Base-by-base conservation (phyloP, 2,797 vertebrate genomes). In the Mormyrops boulengeri region DNA sequence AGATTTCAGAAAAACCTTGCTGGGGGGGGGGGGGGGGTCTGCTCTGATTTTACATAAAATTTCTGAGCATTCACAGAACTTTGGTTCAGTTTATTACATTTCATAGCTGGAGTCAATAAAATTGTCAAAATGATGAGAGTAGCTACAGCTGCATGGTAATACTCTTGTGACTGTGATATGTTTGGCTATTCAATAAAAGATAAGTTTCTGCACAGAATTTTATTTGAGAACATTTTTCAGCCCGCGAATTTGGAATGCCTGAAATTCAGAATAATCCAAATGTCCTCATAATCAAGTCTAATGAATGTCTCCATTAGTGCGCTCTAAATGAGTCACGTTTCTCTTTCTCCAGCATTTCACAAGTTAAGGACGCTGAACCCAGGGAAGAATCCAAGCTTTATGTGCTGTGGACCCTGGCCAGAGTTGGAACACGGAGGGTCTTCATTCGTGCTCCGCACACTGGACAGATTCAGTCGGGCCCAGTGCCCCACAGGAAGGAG, bases 401-500 rank as follows among this genome's bases (percentile, higher is more conserved):
- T 91, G 44, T 14, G 52, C 14, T 87, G 89, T 88, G 91, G 88
- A 85, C 86, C 69, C 90, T 60, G 88, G 89, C 92, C 90, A 91
- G 90, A 62, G 91, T 85, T 88, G 55, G 82, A 62, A 89, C 41
- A 85, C 57, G 12, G 53, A 69, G 85, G 89, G 80, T 89, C 91
- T 90, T 89, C 30, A 50, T 66, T 49, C 47, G n/a, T 82, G 73
- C 60, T 88, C 38, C 77, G 88, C 88, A 89, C 91, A 91, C 92
- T 92, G 92, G 90, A 90, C 91, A 91, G 93, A 94, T 92, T 94
- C 93, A 93, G 92, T 9, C 11, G 93, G 87, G 90, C 89, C 90
- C 89, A 90, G 92, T 91, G 94, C 95, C 95, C 95, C 95, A 96
- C 95, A 96, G 96, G 95, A 97, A 97, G 94, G 93, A 90, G 91